Evolutionary conservation across 2,888 invertebrate species (phyloP).

Genomic region (Pteria penguin): DNA sequence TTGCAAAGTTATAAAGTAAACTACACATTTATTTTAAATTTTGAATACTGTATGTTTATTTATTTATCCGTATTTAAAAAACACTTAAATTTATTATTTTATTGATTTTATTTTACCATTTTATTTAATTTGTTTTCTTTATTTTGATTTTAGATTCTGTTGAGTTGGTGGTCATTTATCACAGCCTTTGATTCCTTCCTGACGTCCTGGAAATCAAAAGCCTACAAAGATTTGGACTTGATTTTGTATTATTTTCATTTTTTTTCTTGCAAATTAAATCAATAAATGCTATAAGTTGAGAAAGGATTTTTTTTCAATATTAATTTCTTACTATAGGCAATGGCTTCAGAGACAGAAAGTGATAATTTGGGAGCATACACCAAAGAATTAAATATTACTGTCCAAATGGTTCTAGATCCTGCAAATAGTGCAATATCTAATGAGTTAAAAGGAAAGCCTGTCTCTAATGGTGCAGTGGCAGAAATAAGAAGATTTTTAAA

Average conservation of each 20-base stretch:
- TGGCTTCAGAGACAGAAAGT: too few species aligned
- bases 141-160: too few species aligned
- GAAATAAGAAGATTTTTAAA: neutral
- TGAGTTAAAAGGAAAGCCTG: too few species aligned
- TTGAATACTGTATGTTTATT: too few species aligned
- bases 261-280: neutral
- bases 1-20: too few species aligned
- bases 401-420: neutral
- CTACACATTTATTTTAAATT: too few species aligned
- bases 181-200: neutral
- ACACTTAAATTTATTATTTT: too few species aligned
- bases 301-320: neutral
- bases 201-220: neutral
- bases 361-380: neutral
- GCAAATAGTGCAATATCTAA: neutral
- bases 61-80: too few species aligned
- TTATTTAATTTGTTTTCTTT: too few species aligned
- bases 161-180: conserved; percentile 7
- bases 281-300: too few species aligned
- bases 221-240: too few species aligned
- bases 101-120: too few species aligned
- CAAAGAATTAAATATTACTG: neutral
- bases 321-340: neutral
- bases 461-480: neutral
- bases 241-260: neutral